Percentiles rank a stretch among this genome's conserved stretches.
Conservation (phyloP, 2,113 vertebrate species). For the Pelmatolapia mariae region DNA sequence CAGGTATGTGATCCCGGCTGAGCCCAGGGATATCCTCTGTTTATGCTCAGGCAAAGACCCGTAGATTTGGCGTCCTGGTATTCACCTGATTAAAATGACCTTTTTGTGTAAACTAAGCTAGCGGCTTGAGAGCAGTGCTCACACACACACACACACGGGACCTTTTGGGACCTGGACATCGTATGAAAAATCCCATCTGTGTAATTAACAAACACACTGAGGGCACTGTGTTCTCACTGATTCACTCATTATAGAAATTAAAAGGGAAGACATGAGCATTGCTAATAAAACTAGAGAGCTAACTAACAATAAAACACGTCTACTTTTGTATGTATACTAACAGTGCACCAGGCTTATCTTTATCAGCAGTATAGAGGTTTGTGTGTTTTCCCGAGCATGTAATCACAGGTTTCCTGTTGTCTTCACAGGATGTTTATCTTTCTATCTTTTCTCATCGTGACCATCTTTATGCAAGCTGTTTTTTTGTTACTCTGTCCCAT, state of each 20-base stretch:
- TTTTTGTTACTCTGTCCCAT: not conserved
- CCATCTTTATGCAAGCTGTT: not conserved
- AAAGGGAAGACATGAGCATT: not conserved
- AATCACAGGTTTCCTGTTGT: conserved; percentile 3
- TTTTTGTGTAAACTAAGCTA: conserved; percentile 67
- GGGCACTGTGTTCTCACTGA: not conserved
- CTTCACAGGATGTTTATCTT: not conserved
- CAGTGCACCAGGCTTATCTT: conserved; percentile 15
- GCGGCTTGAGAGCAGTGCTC: conserved; percentile 9
- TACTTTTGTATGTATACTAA: not conserved
- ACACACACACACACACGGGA: not conserved
- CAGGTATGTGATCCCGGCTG: conserved; percentile 59
- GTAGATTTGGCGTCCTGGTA: conserved; percentile 64
- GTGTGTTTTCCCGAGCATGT: not conserved
- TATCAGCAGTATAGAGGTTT: not conserved
- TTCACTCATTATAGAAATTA: not conserved
- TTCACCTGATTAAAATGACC: conserved; percentile 73
- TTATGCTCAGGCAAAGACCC: conserved; percentile 61
- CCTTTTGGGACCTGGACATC: conserved; percentile 31
- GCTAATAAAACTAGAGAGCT: conserved; percentile 12
- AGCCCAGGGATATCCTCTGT: conserved; percentile 69
- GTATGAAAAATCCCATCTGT: conserved; percentile 35
- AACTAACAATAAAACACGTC: not conserved
- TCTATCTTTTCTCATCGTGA: not conserved
- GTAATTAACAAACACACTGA: conserved; percentile 14